Conservation (phyloP, 2,797 vertebrate species). For the Xenentodon cancila region DNA sequence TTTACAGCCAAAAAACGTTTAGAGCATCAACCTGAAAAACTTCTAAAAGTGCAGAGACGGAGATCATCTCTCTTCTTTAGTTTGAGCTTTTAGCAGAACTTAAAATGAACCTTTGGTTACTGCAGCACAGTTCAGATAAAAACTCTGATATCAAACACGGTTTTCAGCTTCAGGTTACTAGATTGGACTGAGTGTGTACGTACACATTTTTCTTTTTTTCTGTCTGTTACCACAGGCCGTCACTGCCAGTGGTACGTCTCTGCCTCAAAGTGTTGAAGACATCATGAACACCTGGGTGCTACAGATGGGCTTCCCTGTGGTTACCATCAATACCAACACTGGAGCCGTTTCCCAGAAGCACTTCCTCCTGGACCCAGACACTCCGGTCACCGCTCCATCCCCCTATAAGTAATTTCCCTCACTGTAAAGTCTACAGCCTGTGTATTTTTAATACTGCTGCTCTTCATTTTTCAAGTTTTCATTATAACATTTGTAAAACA, state of each 20-base stretch:
- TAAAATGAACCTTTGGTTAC: too few relatives aligned
- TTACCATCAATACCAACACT: constrained; percentile 78
- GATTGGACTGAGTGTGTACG: not conserved
- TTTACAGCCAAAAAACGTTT: too few relatives aligned
- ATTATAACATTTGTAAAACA: not conserved
- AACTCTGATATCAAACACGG: too few relatives aligned
- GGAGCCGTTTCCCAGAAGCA: constrained; percentile 83
- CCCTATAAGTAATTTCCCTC: constrained; percentile 78
- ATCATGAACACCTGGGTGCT: constrained; percentile 96
- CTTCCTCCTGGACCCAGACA: constrained; percentile 86
- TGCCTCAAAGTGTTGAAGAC: constrained; percentile 54
- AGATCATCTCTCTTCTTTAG: too few relatives aligned
- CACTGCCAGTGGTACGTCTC: accelerated
- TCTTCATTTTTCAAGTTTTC: too few relatives aligned
- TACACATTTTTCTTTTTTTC: not conserved
- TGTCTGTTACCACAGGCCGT: constrained; percentile 77
- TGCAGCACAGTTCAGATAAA: too few relatives aligned
- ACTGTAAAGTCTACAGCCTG: too few relatives aligned
- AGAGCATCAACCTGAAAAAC: too few relatives aligned
- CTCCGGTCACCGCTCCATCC: constrained; percentile 78
- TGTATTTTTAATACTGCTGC: too few relatives aligned
- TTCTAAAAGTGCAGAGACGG: too few relatives aligned
- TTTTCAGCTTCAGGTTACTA: not conserved
- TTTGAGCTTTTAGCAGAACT: too few relatives aligned
- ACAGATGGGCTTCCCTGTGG: constrained; percentile 95